These are phyloP conservation scores for Meiosimyza platycephala DNA, from an alignment of 2,888 invertebrate species.

Conservation along the genomic window DNA sequence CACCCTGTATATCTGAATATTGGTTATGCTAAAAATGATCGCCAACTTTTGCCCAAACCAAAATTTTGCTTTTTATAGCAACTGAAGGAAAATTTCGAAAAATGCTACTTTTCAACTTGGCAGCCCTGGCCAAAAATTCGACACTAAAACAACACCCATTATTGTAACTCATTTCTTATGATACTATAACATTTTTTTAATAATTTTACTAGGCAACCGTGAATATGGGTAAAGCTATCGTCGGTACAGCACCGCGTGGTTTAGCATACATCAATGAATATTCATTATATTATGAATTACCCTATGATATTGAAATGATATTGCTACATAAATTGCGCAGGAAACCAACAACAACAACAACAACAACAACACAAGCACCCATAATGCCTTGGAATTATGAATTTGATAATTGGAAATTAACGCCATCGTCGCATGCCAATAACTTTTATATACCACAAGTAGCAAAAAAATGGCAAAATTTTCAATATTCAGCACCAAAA, in stretches of 20 bases:
- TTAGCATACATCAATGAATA: slow-evolving; percentile 53
- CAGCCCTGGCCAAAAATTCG: no score
- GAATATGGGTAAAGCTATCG: slow-evolving; percentile 54
- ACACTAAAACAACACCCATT: background rate
- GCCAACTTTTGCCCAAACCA: no score
- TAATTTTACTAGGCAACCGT: slow-evolving; percentile 48
- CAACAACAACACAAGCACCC: slow-evolving; percentile 17
- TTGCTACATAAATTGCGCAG: slow-evolving; percentile 37
- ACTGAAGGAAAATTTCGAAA: no score
- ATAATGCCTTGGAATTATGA: background rate
- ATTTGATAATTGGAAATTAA: background rate
- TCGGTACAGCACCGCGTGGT: slow-evolving; percentile 56
- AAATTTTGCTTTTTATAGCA: no score
- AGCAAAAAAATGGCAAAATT: background rate
- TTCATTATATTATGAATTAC: slow-evolving; percentile 57
- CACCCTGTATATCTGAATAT: no score
- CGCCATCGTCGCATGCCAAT: background rate
- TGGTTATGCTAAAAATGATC: no score
- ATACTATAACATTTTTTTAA: background rate
- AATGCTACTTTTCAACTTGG: no score
- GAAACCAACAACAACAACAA: slow-evolving; percentile 23
- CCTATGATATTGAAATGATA: slow-evolving; percentile 46
- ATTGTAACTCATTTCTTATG: background rate
- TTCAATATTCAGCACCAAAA: background rate
- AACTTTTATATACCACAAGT: background rate